phyloP scores from a whole-genome alignment of 2,797 vertebrate genomes.

The Chrysocyon brachyurus region DNA sequence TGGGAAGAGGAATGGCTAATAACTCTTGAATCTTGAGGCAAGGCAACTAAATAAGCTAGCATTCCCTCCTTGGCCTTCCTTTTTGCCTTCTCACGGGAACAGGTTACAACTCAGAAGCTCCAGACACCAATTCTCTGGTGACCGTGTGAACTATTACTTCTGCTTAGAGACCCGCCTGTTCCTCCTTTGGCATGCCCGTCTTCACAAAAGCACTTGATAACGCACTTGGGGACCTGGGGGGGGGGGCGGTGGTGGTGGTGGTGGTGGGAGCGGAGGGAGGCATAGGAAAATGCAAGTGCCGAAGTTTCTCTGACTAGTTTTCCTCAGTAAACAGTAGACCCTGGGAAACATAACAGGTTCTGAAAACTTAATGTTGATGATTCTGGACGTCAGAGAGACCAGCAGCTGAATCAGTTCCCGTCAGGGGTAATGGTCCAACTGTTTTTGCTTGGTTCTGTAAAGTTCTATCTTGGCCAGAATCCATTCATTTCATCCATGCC shows the following conservation, averaged over 20 bases:
- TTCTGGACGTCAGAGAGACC: constrained; percentile 61
- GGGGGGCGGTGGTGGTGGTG: too few relatives aligned
- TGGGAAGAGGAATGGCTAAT: not conserved
- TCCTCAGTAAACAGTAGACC: constrained; percentile 76
- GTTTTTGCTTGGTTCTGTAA: constrained; percentile 62
- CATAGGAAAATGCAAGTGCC: constrained; percentile 36
- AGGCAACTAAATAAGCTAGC: not conserved
- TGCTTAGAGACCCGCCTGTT: not conserved
- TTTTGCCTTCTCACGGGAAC: not conserved
- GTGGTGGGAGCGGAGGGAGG: too few relatives aligned
- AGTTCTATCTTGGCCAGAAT: constrained; percentile 57
- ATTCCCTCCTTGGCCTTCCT: not conserved
- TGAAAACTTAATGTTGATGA: constrained; percentile 75
- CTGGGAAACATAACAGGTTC: constrained; percentile 84
- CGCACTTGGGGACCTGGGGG: not conserved
- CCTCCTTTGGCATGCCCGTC: not conserved
- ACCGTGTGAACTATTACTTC: not conserved
- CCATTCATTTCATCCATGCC: not conserved
- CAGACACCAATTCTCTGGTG: not conserved
- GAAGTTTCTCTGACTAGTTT: constrained; percentile 57
- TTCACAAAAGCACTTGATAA: constrained; percentile 50
- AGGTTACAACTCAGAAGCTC: not conserved
- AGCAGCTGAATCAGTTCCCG: constrained; percentile 76
- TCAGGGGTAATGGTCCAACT: constrained; percentile 57
- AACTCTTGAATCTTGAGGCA: not conserved